These are phyloP conservation scores for Monopterus albus DNA, from an alignment of 2,113 vertebrate species.

Conservation along the genomic window DNA sequence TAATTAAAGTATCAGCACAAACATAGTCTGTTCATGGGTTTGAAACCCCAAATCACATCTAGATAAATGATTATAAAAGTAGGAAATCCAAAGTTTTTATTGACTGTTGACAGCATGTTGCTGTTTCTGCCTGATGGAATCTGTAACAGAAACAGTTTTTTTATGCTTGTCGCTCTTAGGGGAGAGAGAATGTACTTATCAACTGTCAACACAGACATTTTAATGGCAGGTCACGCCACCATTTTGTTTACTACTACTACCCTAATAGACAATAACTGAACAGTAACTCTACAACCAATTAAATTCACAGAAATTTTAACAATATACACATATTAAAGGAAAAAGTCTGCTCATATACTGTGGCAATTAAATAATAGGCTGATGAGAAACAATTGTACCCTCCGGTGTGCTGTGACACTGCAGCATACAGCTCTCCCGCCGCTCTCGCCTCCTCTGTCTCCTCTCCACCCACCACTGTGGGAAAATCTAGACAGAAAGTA, in stretches of 20 bases:
- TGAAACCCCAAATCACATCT: no score
- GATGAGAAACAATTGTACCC: slow-evolving; percentile 79
- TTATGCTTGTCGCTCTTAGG: no score
- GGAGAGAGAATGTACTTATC: no score
- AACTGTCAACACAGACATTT: no score
- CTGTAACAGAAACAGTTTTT: no score
- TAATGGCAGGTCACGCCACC: neutral
- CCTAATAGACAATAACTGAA: neutral
- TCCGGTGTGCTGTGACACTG: slow-evolving; percentile 83
- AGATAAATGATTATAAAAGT: no score
- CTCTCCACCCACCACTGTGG: slow-evolving; percentile 74
- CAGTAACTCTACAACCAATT: neutral
- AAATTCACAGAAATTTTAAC: neutral
- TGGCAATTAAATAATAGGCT: neutral
- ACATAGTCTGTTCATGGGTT: no score
- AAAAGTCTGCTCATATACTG: neutral
- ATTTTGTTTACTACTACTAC: neutral
- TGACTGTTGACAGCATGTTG: neutral
- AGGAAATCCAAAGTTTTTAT: no score
- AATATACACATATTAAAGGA: neutral
- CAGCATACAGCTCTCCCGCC: slow-evolving; percentile 85
- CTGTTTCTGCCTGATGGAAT: no score
- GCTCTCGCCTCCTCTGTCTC: slow-evolving; percentile 86
- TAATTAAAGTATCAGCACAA: no score
- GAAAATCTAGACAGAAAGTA: slow-evolving; percentile 75